A percentile compares a stretch with the other conserved stretches of the same genome.
phyloP scores from a whole-genome alignment of 2,888 invertebrate species.

The Coleophora deauratella region DNA sequence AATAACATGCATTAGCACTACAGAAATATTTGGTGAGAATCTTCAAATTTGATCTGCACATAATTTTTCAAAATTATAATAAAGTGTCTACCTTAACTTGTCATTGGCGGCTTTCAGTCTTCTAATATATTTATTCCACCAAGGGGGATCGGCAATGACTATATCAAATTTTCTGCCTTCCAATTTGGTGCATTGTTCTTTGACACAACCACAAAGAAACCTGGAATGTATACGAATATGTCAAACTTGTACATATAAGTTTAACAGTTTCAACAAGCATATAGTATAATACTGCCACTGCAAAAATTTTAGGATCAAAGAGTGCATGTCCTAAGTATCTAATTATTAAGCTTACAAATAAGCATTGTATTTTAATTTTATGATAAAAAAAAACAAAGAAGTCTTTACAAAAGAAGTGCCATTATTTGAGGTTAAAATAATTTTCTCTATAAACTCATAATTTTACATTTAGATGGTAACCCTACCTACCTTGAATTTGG shows the following conservation, averaged over 20 bases:
- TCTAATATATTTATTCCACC: conserved; percentile 96
- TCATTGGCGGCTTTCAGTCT: conserved; percentile 78
- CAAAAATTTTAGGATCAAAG: too few species aligned
- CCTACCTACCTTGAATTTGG: conserved; percentile 74
- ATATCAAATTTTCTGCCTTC: conserved; percentile 79
- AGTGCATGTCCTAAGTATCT: too few species aligned
- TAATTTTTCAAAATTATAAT: background rate
- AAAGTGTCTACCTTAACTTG: conserved; percentile 70
- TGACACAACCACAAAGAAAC: conserved; percentile 76
- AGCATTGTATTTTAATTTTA: too few species aligned
- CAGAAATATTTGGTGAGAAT: background rate
- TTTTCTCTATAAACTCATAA: too few species aligned
- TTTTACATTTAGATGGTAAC: too few species aligned
- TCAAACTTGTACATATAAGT: background rate
- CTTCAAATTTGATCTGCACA: too few species aligned
- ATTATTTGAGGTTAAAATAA: too few species aligned
- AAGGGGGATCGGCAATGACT: conserved; percentile 94
- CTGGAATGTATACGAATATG: conserved; percentile 64
- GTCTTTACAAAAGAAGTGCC: too few species aligned
- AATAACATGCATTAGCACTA: background rate
- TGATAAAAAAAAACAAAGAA: too few species aligned
- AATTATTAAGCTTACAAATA: too few species aligned
- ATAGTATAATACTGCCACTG: too few species aligned
- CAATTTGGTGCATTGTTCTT: conserved; percentile 61
- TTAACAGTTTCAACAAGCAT: too few species aligned